Evolutionary conservation across 2,113 vertebrate species (phyloP).

Genomic region (Peucedramus taeniatus): DNA sequence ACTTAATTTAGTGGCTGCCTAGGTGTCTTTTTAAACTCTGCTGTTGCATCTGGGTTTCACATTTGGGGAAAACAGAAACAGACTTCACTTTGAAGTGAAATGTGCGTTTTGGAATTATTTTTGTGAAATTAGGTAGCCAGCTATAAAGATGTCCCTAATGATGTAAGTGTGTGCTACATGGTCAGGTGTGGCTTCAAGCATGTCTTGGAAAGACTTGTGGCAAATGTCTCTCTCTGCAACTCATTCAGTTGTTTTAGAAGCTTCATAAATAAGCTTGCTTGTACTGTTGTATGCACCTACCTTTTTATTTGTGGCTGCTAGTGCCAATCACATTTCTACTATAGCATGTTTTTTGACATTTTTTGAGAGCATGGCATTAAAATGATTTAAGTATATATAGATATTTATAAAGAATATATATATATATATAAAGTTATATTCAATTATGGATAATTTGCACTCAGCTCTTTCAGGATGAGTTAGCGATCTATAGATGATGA

Average conservation of each 20-base stretch:
- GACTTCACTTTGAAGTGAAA: not conserved
- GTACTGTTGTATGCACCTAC: not conserved
- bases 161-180: not conserved
- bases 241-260: not conserved
- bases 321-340: conserved; percentile 42
- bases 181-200: not conserved
- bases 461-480: not conserved
- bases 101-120: not conserved
- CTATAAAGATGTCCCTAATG: not conserved
- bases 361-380: conserved; percentile 22
- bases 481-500: not conserved
- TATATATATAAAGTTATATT: not conserved
- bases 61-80: not conserved
- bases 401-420: not conserved
- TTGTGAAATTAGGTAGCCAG: not conserved
- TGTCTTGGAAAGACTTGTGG: not conserved
- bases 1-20: not conserved
- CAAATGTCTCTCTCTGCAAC: not conserved
- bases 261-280: not conserved
- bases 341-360: not conserved
- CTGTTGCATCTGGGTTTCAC: not conserved
- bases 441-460: conserved; percentile 8
- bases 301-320: conserved; percentile 41
- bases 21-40: not conserved
- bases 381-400: not conserved